Base-by-base conservation (phyloP, 2,888 invertebrate species). In the Erynnis tages region DNA sequence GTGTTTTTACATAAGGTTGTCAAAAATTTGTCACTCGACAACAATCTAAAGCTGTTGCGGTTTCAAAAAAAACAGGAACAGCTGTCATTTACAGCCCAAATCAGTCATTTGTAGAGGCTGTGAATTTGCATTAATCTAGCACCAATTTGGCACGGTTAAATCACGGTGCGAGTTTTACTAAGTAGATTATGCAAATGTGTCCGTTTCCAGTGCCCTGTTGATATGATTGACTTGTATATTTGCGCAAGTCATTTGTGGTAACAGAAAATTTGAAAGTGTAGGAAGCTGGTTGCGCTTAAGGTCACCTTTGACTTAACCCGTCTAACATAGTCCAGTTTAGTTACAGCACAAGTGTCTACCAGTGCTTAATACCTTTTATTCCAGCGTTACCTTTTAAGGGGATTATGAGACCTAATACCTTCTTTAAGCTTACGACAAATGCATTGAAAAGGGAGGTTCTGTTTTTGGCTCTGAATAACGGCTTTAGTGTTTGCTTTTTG, bases 181-280 rank as follows among this genome's bases (percentile, higher is more conserved):
- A 32, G 25, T 17, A 35, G 37, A 41, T 54, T 48, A 54, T 54
- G 47, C 54, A 48, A 54, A 53, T 41, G 19, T 41, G 34, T 35
- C 25, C 34, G 17, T 53, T 54, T 40, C 43, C 57, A 57, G 56
- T 60, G 57, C 49, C 54, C 55, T 55, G 59, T 53, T 48, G 54
- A 54, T 58, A 58, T 60, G 58, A 63, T 60, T 66, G 62, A 61
- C 57, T 63, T 61, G 60, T 61, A 54, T 69, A 54, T 69, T 77
- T 76, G 66, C 71, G 72, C 67, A 76, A 76, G 64, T 63, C 55
- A 58, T 55, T 54, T 55, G 62, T 41, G 60, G 66, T 67, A 57
- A 64, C 67, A 68, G 66, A 72, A 73, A 73, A 71, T 73, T 78
- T 76, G 76, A 81, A 82, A 81, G 76, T 71, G 65, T 73, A 77